A percentile compares a stretch with the other conserved stretches of the same genome.
Conservation (phyloP, 2,113 vertebrate species). For the Papio anubis region DNA sequence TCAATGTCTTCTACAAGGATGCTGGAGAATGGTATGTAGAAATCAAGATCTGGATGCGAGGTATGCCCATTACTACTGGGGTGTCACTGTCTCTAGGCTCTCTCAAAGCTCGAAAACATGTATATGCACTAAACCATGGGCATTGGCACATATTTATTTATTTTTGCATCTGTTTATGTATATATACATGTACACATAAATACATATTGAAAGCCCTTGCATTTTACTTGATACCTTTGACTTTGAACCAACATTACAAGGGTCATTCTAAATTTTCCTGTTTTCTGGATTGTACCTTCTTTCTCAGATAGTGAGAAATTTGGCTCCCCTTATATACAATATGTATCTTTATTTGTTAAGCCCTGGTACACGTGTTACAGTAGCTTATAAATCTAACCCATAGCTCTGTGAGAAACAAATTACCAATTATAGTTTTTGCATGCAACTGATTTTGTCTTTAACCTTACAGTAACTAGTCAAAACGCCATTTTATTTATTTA, state of each 20-base stretch:
- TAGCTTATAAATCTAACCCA: background rate
- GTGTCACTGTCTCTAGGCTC: background rate
- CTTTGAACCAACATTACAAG: background rate
- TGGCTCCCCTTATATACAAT: background rate
- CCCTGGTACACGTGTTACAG: no score
- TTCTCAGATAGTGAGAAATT: background rate
- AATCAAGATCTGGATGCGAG: background rate
- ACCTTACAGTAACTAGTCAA: background rate
- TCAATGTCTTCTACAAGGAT: background rate
- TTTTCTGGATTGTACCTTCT: background rate
- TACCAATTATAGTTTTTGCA: background rate
- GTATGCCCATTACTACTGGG: background rate
- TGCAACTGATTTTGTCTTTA: background rate
- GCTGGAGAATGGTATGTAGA: background rate
- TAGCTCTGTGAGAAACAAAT: background rate
- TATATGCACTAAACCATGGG: background rate
- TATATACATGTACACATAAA: background rate
- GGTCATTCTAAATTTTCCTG: no score
- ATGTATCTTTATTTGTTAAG: background rate
- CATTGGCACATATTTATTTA: background rate
- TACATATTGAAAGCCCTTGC: background rate
- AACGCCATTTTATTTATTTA: no score
- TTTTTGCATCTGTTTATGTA: background rate
- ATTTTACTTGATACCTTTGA: background rate
- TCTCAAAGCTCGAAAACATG: background rate